Conservation (phyloP, 2,113 vertebrate species). For the Glaucomys volans region DNA sequence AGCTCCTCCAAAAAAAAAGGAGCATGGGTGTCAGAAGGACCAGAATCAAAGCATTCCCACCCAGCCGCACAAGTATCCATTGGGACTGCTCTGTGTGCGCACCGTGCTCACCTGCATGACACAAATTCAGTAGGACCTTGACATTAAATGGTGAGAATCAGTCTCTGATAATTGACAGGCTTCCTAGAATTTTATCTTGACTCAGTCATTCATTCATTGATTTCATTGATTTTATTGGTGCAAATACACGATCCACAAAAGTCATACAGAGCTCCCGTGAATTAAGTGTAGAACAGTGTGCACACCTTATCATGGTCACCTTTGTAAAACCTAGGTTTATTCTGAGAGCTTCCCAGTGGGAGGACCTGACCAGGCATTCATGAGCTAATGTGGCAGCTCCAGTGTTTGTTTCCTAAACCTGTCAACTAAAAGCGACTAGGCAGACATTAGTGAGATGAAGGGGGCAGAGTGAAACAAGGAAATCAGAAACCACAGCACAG, state of each 20-base stretch:
- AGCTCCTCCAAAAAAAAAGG: background rate
- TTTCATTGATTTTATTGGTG: background rate
- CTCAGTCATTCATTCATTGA: background rate
- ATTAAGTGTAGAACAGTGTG: background rate
- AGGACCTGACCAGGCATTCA: background rate
- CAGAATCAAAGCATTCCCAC: accelerated
- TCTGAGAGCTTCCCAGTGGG: background rate
- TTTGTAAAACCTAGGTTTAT: background rate
- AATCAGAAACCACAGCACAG: background rate
- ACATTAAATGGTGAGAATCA: background rate
- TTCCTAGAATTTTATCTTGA: background rate
- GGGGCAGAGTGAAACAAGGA: background rate
- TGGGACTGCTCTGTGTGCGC: background rate
- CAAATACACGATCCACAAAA: background rate
- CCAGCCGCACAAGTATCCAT: accelerated
- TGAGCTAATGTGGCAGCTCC: background rate
- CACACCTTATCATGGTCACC: background rate
- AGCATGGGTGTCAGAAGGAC: background rate
- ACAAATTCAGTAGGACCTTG: background rate
- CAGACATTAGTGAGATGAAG: background rate
- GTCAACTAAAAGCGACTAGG: background rate
- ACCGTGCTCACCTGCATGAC: background rate
- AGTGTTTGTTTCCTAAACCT: background rate
- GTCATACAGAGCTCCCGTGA: background rate
- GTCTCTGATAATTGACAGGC: background rate